Percentiles rank a stretch among this genome's conserved stretches.
Evolutionary conservation across 2,888 invertebrate genomes (phyloP).

Genomic region (Heteromurus nitidus): DNA sequence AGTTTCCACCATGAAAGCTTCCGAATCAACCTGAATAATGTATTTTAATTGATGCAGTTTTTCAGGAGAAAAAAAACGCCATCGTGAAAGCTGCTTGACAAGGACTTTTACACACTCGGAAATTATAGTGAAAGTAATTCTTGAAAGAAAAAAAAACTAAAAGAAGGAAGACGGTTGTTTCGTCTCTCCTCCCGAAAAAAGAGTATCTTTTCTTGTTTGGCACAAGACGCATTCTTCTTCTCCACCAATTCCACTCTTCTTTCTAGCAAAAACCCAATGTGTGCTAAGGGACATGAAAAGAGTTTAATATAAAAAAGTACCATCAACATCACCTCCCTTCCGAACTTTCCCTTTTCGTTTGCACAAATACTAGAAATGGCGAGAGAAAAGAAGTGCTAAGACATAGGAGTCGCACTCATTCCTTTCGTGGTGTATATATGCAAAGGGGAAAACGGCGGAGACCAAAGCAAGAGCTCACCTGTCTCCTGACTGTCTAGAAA

Average conservation of each 20-base stretch:
- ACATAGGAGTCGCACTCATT: too few species aligned
- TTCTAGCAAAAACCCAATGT: conserved; percentile 26
- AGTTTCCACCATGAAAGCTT: conserved; percentile 34
- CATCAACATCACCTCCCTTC: background rate
- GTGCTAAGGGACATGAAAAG: conserved; percentile 51
- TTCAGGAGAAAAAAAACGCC: conserved; percentile 45
- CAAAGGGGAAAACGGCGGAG: background rate
- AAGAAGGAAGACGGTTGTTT: conserved; percentile 32
- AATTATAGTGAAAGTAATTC: conserved; percentile 57
- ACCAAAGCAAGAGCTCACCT: conserved; percentile 7
- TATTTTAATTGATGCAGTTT: conserved; percentile 63
- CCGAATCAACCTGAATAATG: conserved; percentile 59
- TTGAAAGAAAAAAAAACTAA: conserved; percentile 8
- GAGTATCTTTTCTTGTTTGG: background rate
- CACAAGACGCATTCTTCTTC: background rate
- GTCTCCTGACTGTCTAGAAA: conserved; percentile 9
- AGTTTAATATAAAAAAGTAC: conserved; percentile 8
- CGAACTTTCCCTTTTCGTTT: background rate
- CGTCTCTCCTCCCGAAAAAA: conserved; percentile 17
- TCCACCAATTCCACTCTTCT: conserved; percentile 14
- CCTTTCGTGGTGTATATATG: background rate
- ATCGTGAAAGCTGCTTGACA: conserved; percentile 47
- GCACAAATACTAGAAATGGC: too few species aligned
- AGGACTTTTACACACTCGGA: conserved; percentile 37
- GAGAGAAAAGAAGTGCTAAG: too few species aligned